A percentile compares a stretch with the other conserved stretches of the same genome.
phyloP scores from a whole-genome alignment of 2,113 vertebrate genomes.

The Copsychus sechellarum region DNA sequence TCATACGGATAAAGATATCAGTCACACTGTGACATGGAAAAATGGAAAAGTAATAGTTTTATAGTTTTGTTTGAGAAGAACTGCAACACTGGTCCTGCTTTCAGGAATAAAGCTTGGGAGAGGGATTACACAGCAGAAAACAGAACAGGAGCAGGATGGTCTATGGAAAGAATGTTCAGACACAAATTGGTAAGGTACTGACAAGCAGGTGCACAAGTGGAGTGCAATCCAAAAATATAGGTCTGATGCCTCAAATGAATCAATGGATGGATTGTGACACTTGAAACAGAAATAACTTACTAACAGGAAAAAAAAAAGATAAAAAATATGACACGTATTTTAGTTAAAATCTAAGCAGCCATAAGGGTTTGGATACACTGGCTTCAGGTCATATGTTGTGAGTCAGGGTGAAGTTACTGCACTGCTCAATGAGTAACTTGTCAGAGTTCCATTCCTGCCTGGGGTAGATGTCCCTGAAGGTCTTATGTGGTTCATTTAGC shows the following conservation, averaged over 20 bases:
- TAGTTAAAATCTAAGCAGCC: background rate
- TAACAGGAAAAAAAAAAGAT: background rate
- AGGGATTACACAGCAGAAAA: background rate
- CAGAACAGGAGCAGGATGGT: fast-evolving
- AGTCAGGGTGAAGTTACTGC: background rate
- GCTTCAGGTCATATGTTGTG: background rate
- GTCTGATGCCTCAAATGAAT: background rate
- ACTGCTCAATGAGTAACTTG: background rate
- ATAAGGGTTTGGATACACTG: background rate
- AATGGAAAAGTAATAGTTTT: conserved; percentile 9
- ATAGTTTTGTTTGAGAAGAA: background rate
- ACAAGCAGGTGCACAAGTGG: background rate
- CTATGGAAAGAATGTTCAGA: background rate
- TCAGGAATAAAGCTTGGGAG: background rate
- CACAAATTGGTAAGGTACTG: background rate
- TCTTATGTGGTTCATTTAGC: background rate
- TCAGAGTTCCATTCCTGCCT: background rate
- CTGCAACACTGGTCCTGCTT: background rate
- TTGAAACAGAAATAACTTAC: background rate
- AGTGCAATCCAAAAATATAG: background rate
- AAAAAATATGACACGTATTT: background rate
- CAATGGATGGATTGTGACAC: background rate
- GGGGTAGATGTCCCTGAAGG: background rate
- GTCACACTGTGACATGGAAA: background rate
- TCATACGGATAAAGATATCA: background rate